Base-by-base conservation (phyloP, 2,888 invertebrate species). In the Apoderus coryli region DNA sequence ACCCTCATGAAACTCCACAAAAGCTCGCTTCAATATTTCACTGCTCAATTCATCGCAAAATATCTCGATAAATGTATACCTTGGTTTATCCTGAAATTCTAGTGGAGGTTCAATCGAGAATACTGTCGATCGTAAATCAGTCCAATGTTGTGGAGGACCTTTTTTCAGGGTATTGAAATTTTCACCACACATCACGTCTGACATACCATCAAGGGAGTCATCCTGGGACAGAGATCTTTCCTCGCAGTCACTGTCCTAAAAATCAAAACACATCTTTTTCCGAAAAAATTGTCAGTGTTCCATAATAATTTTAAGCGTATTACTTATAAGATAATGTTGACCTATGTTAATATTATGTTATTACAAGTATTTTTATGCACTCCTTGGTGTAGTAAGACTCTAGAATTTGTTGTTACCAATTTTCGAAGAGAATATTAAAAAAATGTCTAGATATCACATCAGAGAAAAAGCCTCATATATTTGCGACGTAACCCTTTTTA, bases 101-200 rank as follows among this genome's bases (percentile, higher is more conserved):
- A 75, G 76, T 10, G 86, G 86, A 37, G 86, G 86, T 49, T 82
- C 81, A 41, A 85, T 82, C 10, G 78, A 70, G 16, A 65, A 61
- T 31, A 67, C 49, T 44, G 67, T 65, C 29, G 72, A 72, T 68
- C 67, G 45, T 14, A 60, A 43, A 36, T 64, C 64, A 12, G 53
- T 56, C 62, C 65, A 66, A 31, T 63, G 61, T n/a, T n/a, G n/a
- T n/a, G n/a, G n/a, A 6, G 79, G 79, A 13, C 77, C 80, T 57
- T 82, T 82, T 51, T 81, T 82, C 38, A 82, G 62, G 2, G 81
- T 82, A 52, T 80, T 82, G 50, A 81, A 82, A 57, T 80, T 77
- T 53, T 79, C 80, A 9, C 76, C 76, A 45, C 78, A 76, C 72
- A 81, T 80, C 11, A 70, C 68, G 53, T 81, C 81, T 4, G 80